Evolutionary conservation across 2,113 vertebrate genomes (phyloP), one percentile per base, ranked within the genome.

Genomic region (Pristiophorus japonicus): DNA sequence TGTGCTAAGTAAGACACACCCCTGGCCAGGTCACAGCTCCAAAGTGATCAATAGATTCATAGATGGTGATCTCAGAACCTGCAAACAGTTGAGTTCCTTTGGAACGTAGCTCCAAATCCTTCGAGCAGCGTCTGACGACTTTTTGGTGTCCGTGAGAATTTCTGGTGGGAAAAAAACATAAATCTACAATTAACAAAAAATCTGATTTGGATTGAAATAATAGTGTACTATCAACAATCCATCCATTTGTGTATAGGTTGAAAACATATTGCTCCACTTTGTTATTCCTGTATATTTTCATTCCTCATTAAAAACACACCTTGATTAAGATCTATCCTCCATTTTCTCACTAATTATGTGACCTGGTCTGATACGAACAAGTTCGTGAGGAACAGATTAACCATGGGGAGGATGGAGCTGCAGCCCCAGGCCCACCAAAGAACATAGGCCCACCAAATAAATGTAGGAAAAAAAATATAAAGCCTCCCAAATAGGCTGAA

Each of bases 1-100:
- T 66, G 6, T 51, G 22, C 47, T 14, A 14, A 75, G n/a, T 65
- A 8, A 1, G 95, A 95, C 98, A 97, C 96, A 98, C 98, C 96
- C 96, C 98, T 0, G 97, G 98, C 98, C 98, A 98, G 38, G 98
- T 97, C 96, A 98, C 96, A 0, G 97, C 97, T 96, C 97, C 98
- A 0, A 96, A 97, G 90, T 96, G 96, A 95, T 98, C 98, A 84
- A 98, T 97, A 2, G 98, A 98, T 70, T 98, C 98, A 47, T 98
- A 97, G 88, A 98, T 97, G 92, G 97, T 59, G 0, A 98, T 98
- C 96, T 96, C 96, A 42, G 97, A 97, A 95, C 97, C 98, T 2
- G 3, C 97, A 0, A 97, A 98, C 0, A 1, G 0, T 98, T 98
- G 51, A 96, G 96, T 94, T 98, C 98, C 96, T 97, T 98, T 2